These are phyloP conservation scores for Mylabris phalerata DNA, from an alignment of 1,140 invertebrate genomes.

Conservation along the genomic window DNA sequence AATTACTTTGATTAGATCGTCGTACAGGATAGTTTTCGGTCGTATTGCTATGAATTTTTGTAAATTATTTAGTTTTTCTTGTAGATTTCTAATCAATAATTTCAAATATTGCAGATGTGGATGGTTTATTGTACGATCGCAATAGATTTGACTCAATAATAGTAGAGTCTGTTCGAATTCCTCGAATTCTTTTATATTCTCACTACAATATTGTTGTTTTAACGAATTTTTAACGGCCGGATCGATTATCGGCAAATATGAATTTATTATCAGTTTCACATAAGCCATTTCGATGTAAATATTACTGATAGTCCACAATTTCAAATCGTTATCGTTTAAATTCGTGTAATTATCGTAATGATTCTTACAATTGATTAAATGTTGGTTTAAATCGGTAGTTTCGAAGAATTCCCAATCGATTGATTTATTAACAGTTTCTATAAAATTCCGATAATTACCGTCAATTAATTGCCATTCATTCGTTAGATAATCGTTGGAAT, in stretches of 20 bases:
- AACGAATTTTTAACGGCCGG: constrained; percentile 64
- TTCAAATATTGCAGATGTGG: constrained; percentile 39
- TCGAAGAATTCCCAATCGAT: not conserved
- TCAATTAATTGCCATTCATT: not conserved
- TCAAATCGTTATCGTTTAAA: not conserved
- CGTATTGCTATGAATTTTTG: constrained; percentile 49
- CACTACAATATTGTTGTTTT: constrained; percentile 57
- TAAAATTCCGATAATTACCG: not conserved
- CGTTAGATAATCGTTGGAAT: constrained; percentile 25
- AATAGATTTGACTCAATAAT: constrained; percentile 30
- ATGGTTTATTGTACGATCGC: constrained; percentile 26
- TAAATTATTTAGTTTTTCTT: constrained; percentile 37
- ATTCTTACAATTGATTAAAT: not conserved
- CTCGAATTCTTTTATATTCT: constrained; percentile 46
- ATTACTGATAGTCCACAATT: constrained; percentile 17
- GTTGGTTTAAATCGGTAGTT: not conserved
- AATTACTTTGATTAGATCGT: constrained; percentile 37
- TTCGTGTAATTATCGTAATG: not conserved
- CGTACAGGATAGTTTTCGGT: constrained; percentile 49
- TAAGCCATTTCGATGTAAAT: constrained; percentile 31
- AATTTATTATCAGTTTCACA: constrained; percentile 32
- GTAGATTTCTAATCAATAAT: constrained; percentile 33
- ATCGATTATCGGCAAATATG: constrained; percentile 55
- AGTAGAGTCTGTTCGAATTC: constrained; percentile 30
- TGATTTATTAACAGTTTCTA: not conserved